phyloP scores from a whole-genome alignment of 2,888 invertebrate species.

The Rhamphomyia laevipes region DNA sequence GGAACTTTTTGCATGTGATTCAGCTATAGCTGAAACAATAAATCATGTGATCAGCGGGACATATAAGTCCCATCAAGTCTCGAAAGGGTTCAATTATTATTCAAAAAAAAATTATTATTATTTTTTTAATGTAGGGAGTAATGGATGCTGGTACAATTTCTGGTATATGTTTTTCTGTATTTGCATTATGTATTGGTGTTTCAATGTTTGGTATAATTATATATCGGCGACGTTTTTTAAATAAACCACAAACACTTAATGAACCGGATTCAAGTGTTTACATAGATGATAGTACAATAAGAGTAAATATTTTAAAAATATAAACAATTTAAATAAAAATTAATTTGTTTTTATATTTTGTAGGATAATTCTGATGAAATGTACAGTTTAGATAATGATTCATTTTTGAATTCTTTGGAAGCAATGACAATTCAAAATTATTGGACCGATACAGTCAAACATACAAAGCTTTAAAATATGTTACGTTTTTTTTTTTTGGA shows the following conservation, averaged over 20 bases:
- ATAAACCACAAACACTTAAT: conserved; percentile 73
- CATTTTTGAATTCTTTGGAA: conserved; percentile 83
- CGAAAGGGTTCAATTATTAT: not conserved
- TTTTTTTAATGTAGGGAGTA: conserved; percentile 14
- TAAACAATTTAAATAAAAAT: not conserved
- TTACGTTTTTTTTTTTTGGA: too few relatives aligned
- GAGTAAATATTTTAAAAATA: conserved; percentile 42
- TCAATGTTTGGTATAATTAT: conserved; percentile 55
- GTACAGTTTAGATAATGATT: conserved; percentile 90
- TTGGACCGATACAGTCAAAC: conserved; percentile 85
- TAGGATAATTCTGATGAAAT: conserved; percentile 89
- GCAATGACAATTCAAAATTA: conserved; percentile 91
- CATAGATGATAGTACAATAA: conserved; percentile 73
- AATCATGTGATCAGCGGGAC: too few relatives aligned
- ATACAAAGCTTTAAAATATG: conserved; percentile 62
- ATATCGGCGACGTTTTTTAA: conserved; percentile 60
- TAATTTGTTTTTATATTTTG: conserved; percentile 14
- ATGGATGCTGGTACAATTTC: conserved; percentile 52
- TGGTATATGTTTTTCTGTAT: conserved; percentile 55
- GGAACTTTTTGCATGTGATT: too few relatives aligned
- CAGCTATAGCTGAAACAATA: too few relatives aligned
- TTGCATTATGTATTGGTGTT: conserved; percentile 50
- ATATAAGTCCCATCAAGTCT: too few relatives aligned
- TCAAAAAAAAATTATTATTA: not conserved
- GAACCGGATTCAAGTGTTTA: conserved; percentile 81